A percentile compares a stretch with the other conserved stretches of the same genome.
Conservation (phyloP, 2,888 invertebrate genomes). For the Flabesymbios commensalis region DNA sequence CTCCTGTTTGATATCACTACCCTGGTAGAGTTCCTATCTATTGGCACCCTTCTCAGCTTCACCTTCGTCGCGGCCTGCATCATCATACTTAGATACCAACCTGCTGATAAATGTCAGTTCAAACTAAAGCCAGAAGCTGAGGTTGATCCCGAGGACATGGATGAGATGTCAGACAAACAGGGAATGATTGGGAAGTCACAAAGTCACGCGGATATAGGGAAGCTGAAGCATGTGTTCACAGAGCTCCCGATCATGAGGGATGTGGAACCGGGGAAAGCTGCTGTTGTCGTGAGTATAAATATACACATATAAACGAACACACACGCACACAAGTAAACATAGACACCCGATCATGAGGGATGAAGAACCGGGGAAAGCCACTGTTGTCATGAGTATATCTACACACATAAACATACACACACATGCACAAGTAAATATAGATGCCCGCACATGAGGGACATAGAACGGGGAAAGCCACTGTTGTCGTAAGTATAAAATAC, state of each 20-base stretch:
- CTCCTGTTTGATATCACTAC: constrained; percentile 85
- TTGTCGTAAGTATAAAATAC: too few relatives aligned
- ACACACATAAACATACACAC: too few relatives aligned
- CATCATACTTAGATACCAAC: constrained; percentile 79
- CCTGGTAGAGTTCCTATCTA: constrained; percentile 92
- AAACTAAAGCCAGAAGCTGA: constrained; percentile 49
- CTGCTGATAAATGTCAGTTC: constrained; percentile 54
- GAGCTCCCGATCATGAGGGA: constrained; percentile 77
- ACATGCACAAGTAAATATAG: too few relatives aligned
- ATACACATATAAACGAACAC: too few relatives aligned
- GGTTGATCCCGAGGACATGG: neutral
- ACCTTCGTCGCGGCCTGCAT: constrained; percentile 90
- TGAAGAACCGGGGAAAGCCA: constrained; percentile 13
- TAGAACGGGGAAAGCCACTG: too few relatives aligned
- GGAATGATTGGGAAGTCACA: constrained; percentile 50
- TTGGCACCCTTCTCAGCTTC: constrained; percentile 66
- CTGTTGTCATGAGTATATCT: too few relatives aligned
- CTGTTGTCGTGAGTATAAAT: too few relatives aligned
- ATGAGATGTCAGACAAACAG: constrained; percentile 17
- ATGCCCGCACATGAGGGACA: constrained; percentile 74
- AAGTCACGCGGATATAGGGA: constrained; percentile 69
- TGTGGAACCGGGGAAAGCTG: constrained; percentile 14
- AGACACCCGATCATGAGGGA: constrained; percentile 75
- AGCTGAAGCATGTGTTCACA: constrained; percentile 71
- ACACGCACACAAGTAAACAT: too few relatives aligned